Evolutionary conservation across 2,797 vertebrate species (phyloP), one percentile per base, ranked within the genome.

Genomic region (Apodemus agrarius): DNA sequence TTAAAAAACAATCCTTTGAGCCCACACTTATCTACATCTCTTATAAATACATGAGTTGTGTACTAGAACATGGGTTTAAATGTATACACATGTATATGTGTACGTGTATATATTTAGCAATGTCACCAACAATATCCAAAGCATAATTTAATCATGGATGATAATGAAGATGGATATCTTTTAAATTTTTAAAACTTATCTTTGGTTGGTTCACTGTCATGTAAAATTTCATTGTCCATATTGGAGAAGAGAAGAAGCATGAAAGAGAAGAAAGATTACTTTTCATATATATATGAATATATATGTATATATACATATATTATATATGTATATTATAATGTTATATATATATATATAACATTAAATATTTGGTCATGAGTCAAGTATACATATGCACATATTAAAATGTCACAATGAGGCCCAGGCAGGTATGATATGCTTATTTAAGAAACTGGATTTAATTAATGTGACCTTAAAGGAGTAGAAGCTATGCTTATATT

Each of bases 191-290:
- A 46, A 89, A 40, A 13, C 24, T 31, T 75, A 52, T 57, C 63
- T 95, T 92, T n/a, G 37, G 52, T 72, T 76, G 63, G 76, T 0
- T 92, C 89, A 26, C 29, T 72, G 31, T 74, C 46, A 21, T 84
- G 49, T 90, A 81, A 95, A 85, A 54, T 93, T 88, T 75, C 59
- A 59, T 59, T 63, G 31, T 19, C 11, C 13, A 95, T 92, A 63
- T 81, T 90, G 6, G 26, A n/a, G 26, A 43, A 37, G 59, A 19
- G 19, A 31, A n/a, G 49, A 79, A 43, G 13, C 19, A 12, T 12
- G 14, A n/a, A 61, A n/a, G 7, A 7, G 17, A 57, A 16, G 6
- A 21, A n/a, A 40, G 26, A 69, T 67, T 29, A 63, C 24, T 63
- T 63, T 63, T 63, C 26, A 29, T 63, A 63, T 63, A 10, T 26